A percentile compares a stretch with the other conserved stretches of the same genome.
Evolutionary conservation across 2,888 invertebrate species (phyloP).

Genomic region (Dastarcus helophoroides): DNA sequence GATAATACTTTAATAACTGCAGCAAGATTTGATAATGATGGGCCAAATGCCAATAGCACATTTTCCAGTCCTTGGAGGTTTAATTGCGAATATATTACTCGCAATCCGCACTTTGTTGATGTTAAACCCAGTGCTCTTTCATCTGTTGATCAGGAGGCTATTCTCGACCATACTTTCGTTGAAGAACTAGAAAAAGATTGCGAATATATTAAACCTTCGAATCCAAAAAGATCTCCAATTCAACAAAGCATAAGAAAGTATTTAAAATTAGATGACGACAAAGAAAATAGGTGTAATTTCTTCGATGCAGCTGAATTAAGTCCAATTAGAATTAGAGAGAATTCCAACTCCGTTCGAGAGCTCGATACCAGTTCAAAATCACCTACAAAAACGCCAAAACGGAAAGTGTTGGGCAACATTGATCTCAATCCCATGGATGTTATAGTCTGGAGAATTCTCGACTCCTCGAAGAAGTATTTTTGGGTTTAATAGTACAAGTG

Average conservation of each 20-base stretch:
- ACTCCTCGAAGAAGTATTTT: too few species aligned
- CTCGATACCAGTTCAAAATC: too few species aligned
- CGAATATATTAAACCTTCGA: not conserved
- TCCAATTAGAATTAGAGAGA: not conserved
- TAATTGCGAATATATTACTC: conserved; percentile 10
- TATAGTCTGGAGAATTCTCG: too few species aligned
- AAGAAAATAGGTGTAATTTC: conserved; percentile 12
- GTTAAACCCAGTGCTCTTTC: conserved; percentile 18
- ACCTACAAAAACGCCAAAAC: too few species aligned
- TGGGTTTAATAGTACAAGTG: too few species aligned
- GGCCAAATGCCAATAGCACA: conserved; percentile 14
- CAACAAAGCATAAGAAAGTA: conserved; percentile 16
- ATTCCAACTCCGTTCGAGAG: too few species aligned
- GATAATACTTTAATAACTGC: too few species aligned
- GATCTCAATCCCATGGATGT: too few species aligned
- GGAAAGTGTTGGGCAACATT: not conserved
- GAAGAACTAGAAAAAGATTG: conserved; percentile 16
- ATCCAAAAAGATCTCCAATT: conserved; percentile 5
- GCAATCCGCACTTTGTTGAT: conserved; percentile 19
- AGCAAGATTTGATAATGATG: too few species aligned
- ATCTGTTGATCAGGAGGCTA: conserved; percentile 18
- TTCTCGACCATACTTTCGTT: conserved; percentile 18
- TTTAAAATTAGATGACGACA: conserved; percentile 36
- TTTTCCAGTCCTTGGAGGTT: conserved; percentile 17
- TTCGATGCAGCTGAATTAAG: not conserved